A percentile compares a stretch with the other conserved stretches of the same genome.
These are phyloP conservation scores for Moxostoma hubbsi DNA, from an alignment of 2,797 vertebrate species.

Conservation along the genomic window DNA sequence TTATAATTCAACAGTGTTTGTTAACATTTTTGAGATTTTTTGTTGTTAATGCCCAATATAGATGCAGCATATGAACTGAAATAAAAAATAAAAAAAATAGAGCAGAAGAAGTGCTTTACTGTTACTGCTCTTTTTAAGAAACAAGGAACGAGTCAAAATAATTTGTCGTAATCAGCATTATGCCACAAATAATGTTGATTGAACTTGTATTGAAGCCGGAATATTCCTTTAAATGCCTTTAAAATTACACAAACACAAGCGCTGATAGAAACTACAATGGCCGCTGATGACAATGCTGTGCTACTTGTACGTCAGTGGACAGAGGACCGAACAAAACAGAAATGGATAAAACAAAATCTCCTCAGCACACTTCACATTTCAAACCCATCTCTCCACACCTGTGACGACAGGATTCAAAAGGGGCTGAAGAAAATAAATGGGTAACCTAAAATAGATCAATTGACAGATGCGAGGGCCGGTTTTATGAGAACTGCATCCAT, in stretches of 20 bases:
- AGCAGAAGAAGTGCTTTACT: too few relatives aligned
- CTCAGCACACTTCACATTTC: constrained; percentile 19
- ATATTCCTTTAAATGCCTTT: too few relatives aligned
- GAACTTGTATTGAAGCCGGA: too few relatives aligned
- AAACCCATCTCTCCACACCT: constrained; percentile 12
- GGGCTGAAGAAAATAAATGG: constrained; percentile 62
- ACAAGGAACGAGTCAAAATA: too few relatives aligned
- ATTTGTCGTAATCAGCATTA: too few relatives aligned
- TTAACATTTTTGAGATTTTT: too few relatives aligned
- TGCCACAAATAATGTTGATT: too few relatives aligned
- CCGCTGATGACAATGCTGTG: constrained; percentile 20
- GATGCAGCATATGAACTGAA: too few relatives aligned
- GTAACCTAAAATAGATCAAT: constrained; percentile 70
- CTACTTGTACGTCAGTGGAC: constrained; percentile 22
- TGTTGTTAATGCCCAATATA: too few relatives aligned
- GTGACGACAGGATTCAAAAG: constrained; percentile 59
- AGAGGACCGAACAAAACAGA: not conserved
- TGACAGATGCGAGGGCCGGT: constrained; percentile 27
- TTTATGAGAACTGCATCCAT: not conserved
- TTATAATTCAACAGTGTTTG: too few relatives aligned
- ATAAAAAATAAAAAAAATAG: too few relatives aligned
- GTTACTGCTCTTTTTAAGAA: too few relatives aligned
- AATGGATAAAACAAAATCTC: constrained; percentile 17
- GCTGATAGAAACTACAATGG: constrained; percentile 20
- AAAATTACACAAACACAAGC: not conserved